These are phyloP conservation scores for Charanyca ferruginea DNA, from an alignment of 2,888 invertebrate species.

Conservation along the genomic window DNA sequence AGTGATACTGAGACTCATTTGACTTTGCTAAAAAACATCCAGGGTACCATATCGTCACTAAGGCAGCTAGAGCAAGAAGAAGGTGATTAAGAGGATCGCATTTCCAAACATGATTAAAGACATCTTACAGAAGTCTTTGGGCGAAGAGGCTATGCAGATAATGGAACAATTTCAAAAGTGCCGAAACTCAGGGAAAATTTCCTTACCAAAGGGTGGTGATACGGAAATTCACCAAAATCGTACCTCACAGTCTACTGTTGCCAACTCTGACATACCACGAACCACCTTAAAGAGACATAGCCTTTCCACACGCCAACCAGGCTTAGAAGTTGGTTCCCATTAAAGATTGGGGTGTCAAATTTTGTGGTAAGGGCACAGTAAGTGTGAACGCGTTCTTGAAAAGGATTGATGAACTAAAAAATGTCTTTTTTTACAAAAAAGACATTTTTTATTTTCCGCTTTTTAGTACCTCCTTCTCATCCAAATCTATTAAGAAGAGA, in stretches of 20 bases:
- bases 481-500: no score
- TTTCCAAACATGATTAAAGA: conserved; percentile 10
- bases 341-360: conserved; percentile 17
- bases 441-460: no score
- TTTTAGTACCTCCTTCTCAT: no score
- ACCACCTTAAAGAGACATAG: neutral
- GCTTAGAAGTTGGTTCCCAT: neutral
- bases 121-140: conserved; percentile 13
- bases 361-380: conserved; percentile 11
- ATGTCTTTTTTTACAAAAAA: no score
- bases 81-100: neutral
- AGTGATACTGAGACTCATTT: no score
- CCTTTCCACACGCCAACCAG: neutral
- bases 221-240: neutral
- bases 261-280: no score
- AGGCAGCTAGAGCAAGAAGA: no score
- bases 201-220: neutral
- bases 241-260: no score
- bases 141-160: conserved; percentile 13
- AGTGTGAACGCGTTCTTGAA: no score
- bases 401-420: conserved; percentile 24
- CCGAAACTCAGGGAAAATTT: neutral
- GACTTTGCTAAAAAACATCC: no score
- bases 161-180: conserved; percentile 9
- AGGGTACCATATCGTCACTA: no score